A percentile compares a stretch with the other conserved stretches of the same genome.
Conservation (phyloP, 2,797 vertebrate genomes). For the Cryptoblepharus egeriae region DNA sequence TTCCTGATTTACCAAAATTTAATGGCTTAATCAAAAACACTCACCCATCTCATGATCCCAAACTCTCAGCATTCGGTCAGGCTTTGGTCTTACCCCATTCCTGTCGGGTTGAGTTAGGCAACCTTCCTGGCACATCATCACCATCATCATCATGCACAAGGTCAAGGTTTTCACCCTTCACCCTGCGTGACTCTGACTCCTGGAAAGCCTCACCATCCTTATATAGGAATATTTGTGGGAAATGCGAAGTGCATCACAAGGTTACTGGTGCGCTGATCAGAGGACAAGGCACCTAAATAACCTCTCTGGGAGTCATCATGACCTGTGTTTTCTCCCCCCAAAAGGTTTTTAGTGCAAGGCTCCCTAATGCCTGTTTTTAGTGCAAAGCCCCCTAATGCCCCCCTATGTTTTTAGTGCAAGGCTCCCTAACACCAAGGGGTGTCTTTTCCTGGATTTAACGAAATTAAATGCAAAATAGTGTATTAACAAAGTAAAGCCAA, state of each 20-base stretch:
- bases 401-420: too few species aligned
- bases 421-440: too few species aligned
- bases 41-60: neutral
- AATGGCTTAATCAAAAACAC: too few species aligned
- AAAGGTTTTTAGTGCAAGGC: too few species aligned
- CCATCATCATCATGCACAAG: too few species aligned
- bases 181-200: neutral
- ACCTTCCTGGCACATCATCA: neutral
- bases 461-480: too few species aligned
- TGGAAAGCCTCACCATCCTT: neutral
- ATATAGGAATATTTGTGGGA: neutral
- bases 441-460: too few species aligned
- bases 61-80: neutral
- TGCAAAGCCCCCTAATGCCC: too few species aligned
- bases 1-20: too few species aligned
- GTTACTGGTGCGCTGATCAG: neutral
- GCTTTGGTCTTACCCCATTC: neutral
- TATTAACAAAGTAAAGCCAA: too few species aligned
- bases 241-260: neutral
- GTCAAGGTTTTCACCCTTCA: neutral
- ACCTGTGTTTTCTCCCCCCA: neutral
- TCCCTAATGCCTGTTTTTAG: too few species aligned
- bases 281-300: neutral
- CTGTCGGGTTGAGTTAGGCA: too few species aligned
- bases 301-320: neutral